Evolutionary conservation across 2,113 vertebrate genomes (phyloP).

Genomic region (Condylura cristata): DNA sequence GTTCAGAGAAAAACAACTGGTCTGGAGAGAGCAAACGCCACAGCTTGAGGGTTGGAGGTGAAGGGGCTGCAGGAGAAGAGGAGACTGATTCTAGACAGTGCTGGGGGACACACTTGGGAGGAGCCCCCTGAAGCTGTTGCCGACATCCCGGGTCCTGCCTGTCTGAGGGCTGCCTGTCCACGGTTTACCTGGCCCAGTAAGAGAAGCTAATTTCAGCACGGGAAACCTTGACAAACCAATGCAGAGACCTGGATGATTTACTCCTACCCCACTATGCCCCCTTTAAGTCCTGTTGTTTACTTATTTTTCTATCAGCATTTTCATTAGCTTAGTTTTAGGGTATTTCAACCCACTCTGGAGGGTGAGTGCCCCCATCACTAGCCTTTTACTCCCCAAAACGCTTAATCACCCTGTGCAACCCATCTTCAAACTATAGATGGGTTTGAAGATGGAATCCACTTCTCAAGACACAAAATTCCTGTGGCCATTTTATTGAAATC

Average conservation of each 20-base stretch:
- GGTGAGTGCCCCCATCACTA: not conserved
- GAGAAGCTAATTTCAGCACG: too few relatives aligned
- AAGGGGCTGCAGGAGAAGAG: not conserved
- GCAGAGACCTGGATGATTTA: too few relatives aligned
- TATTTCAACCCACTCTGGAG: not conserved
- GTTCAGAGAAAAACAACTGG: not conserved
- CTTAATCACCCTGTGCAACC: not conserved
- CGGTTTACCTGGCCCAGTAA: too few relatives aligned
- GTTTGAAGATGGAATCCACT: too few relatives aligned
- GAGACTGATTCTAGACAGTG: not conserved
- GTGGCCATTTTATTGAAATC: slow-evolving; percentile 32
- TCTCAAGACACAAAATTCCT: slow-evolving; percentile 22
- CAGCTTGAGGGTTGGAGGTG: not conserved
- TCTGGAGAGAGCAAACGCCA: not conserved
- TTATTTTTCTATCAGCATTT: not conserved
- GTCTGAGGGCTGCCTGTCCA: too few relatives aligned
- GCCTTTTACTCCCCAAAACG: not conserved
- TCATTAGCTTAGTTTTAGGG: not conserved
- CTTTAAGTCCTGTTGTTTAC: not conserved
- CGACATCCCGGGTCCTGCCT: too few relatives aligned
- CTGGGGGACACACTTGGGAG: not conserved
- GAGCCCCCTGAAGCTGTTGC: not conserved
- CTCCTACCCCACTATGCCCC: too few relatives aligned
- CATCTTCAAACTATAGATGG: not conserved
- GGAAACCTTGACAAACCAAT: too few relatives aligned